A percentile compares a stretch with the other conserved stretches of the same genome.
Evolutionary conservation across 1,140 invertebrate genomes (phyloP).

Genomic region (Platorchestia sp.): DNA sequence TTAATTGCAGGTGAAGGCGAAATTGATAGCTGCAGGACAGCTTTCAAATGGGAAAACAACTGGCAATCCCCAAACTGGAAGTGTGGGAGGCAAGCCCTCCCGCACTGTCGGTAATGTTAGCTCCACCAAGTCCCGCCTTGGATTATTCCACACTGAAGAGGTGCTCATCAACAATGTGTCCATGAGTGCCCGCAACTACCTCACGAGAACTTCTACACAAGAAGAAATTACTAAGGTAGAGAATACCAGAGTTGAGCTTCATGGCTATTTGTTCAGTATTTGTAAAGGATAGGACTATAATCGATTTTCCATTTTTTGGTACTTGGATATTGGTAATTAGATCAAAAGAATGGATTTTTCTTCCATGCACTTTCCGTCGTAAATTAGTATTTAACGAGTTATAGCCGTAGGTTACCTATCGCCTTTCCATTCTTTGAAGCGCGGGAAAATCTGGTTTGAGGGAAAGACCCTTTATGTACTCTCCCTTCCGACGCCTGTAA

Average conservation of each 20-base stretch:
- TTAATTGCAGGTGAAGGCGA: conserved; percentile 54
- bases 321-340: too few species aligned
- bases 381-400: too few species aligned
- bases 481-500: too few species aligned
- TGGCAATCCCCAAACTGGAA: not conserved
- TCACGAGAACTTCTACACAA: conserved; percentile 47
- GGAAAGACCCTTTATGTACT: too few species aligned
- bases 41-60: not conserved
- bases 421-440: too few species aligned
- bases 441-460: too few species aligned
- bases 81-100: not conserved
- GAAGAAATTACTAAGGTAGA: conserved; percentile 52
- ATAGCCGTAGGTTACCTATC: too few species aligned
- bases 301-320: too few species aligned
- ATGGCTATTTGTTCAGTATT: too few species aligned
- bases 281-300: too few species aligned
- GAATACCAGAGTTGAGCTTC: not conserved
- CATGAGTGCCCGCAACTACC: conserved; percentile 53
- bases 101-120: not conserved
- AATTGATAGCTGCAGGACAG: conserved; percentile 45
- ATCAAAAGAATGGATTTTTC: too few species aligned
- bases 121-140: not conserved
- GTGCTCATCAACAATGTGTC: conserved; percentile 53
- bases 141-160: conserved; percentile 9
- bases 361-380: too few species aligned